Conservation (phyloP, 2,888 invertebrate genomes). For the Spatulosminthurus flaviceps region DNA sequence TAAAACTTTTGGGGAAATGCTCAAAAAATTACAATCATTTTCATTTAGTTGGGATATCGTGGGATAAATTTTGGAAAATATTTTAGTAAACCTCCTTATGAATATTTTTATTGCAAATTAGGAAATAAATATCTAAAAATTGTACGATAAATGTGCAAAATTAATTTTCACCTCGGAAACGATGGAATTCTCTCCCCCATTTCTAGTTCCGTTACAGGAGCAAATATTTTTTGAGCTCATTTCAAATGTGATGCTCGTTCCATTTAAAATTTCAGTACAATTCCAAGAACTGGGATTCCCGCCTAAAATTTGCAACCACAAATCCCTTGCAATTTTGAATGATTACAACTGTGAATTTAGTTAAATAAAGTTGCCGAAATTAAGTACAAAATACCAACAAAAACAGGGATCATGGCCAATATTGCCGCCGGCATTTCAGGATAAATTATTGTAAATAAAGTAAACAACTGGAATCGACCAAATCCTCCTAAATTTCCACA, state of each 20-base stretch:
- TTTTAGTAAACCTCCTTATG: neutral
- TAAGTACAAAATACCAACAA: constrained; percentile 51
- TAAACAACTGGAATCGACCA: constrained; percentile 51
- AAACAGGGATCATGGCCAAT: constrained; percentile 49
- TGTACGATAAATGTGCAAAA: constrained; percentile 1
- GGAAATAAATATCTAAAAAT: neutral
- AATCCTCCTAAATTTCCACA: constrained; percentile 48
- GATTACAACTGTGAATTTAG: too few relatives aligned
- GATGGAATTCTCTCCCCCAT: constrained; percentile 46
- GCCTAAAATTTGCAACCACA: too few relatives aligned
- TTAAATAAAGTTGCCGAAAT: too few relatives aligned
- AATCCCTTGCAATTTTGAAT: too few relatives aligned
- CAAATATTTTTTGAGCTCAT: constrained; percentile 29
- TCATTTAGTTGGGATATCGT: too few relatives aligned
- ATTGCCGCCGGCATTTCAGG: constrained; percentile 52
- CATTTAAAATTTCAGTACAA: neutral
- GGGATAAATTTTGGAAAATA: too few relatives aligned
- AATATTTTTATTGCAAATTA: too few relatives aligned
- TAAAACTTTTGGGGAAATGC: too few relatives aligned
- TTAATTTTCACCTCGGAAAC: constrained; percentile 44
- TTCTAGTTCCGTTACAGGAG: constrained; percentile 41
- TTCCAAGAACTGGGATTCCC: constrained; percentile 27
- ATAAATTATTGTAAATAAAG: constrained; percentile 38
- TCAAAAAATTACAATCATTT: too few relatives aligned
- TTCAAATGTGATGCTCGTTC: neutral